A percentile compares a stretch with the other conserved stretches of the same genome.
phyloP scores from a whole-genome alignment of 2,113 vertebrate genomes.

The Ibidorhyncha struthersii region DNA sequence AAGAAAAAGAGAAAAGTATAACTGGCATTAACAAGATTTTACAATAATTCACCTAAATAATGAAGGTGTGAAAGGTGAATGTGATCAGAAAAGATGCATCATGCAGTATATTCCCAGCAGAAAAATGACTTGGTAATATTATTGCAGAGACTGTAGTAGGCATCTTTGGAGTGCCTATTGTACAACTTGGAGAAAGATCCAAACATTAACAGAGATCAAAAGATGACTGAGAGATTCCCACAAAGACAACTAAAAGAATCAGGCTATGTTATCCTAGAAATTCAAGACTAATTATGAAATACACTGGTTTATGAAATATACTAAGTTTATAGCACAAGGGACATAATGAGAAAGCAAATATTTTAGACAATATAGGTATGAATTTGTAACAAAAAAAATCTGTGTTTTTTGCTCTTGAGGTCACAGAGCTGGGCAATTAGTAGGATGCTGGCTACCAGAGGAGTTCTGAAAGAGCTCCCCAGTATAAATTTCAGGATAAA shows the following conservation, averaged over 20 bases:
- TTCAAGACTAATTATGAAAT: neutral
- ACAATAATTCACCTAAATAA: neutral
- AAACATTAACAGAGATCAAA: neutral
- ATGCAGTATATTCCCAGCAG: rapidly evolving
- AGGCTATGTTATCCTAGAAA: neutral
- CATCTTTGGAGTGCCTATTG: neutral
- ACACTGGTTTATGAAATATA: neutral
- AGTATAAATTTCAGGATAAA: neutral
- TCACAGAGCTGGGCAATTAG: neutral
- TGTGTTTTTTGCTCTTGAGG: neutral
- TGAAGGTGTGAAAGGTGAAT: neutral
- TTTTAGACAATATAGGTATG: neutral
- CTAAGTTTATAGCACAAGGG: neutral
- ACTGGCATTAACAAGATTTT: neutral
- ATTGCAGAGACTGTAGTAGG: neutral
- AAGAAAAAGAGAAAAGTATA: neutral
- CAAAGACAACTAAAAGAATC: neutral
- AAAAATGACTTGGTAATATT: neutral
- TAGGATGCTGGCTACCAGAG: neutral
- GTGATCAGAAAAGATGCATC: neutral
- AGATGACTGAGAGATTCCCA: neutral
- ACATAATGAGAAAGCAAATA: neutral
- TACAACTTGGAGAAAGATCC: neutral
- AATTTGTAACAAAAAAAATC: neutral
- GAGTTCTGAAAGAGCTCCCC: neutral